Evolutionary conservation across 2,113 vertebrate species (phyloP), one percentile per base, ranked within the genome.

Genomic region (Ictalurus furcatus): DNA sequence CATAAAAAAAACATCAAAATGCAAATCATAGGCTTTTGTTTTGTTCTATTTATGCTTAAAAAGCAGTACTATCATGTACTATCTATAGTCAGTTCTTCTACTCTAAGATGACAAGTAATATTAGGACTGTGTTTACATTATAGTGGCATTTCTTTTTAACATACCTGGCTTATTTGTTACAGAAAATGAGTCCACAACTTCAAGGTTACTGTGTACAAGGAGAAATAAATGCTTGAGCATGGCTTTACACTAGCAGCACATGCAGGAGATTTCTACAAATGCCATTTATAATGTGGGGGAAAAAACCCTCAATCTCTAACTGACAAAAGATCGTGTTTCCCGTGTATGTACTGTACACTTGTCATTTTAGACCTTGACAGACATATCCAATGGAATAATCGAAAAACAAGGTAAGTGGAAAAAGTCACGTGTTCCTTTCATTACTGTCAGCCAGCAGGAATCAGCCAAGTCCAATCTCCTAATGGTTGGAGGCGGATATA

Each of bases 401-500:
- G 8, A 81, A 82, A 65, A 34, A 54, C 54, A 59, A 84, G 81
- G 71, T 30, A 6, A 25, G 65, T 76, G 52, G 56, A 74, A 74
- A 79, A 76, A 6, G 30, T 40, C 28, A n/a, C 58, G 82, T 11
- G 92, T 93, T 93, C 90, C 88, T 85, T 93, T 89, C 91, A 93
- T 94, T 93, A 92, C 90, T 92, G 90, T 93, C 91, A 93, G 91
- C 85, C 90, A 90, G 91, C 92, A 92, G 92, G 91, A 90, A 89
- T 88, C 87, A 88, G 85, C 69, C 69, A 73, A 91, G 92, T 94
- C 93, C 93, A 95, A 94, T 95, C 93, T 93, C 92, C 94, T 94
- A 95, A 92, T 95, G 95, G 94, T 91, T 93, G 89, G 92, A 92
- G 91, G 92, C 69, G 58, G 90, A 93, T 90, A 92, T 95, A 96